Conservation (phyloP, 2,888 invertebrate genomes). For the Chaetogeoica ovagalla region DNA sequence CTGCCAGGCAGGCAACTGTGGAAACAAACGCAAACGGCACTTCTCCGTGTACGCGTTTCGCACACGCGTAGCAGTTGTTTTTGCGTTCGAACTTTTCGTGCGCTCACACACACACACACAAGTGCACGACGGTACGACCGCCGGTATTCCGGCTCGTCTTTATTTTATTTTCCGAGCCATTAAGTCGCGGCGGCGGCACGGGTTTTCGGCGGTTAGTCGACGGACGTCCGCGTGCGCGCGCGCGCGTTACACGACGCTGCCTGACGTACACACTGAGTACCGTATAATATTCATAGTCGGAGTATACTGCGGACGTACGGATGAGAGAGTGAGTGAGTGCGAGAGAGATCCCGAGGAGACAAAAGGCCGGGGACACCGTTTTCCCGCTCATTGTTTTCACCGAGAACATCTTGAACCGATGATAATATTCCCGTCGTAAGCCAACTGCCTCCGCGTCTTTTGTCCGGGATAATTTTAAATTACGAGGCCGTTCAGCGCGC, state of each 20-base stretch:
- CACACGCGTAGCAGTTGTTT: neutral
- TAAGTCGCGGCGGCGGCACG: slow-evolving; percentile 28
- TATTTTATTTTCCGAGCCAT: slow-evolving; percentile 51
- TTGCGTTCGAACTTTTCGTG: slow-evolving; percentile 15
- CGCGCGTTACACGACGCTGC: too few relatives aligned
- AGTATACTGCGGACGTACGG: too few relatives aligned
- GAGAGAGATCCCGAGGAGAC: neutral
- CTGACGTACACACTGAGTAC: too few relatives aligned
- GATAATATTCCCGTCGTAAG: slow-evolving; percentile 31
- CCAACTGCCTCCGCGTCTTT: neutral
- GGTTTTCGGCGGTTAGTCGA: neutral
- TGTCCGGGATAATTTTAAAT: slow-evolving; percentile 34
- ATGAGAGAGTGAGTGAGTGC: too few relatives aligned
- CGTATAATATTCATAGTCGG: too few relatives aligned
- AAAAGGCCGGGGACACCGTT: slow-evolving; percentile 11
- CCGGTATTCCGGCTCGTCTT: slow-evolving; percentile 20
- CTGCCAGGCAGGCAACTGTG: too few relatives aligned
- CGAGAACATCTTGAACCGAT: slow-evolving; percentile 36
- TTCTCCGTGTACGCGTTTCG: too few relatives aligned
- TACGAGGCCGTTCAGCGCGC: slow-evolving; percentile 34
- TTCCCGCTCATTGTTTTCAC: neutral
- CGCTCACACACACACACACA: too few relatives aligned
- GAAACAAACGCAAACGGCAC: too few relatives aligned
- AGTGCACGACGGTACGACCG: neutral
- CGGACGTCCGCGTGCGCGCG: neutral